Conservation (phyloP, 1,140 invertebrate genomes). For the Reticulitermes speratus region DNA sequence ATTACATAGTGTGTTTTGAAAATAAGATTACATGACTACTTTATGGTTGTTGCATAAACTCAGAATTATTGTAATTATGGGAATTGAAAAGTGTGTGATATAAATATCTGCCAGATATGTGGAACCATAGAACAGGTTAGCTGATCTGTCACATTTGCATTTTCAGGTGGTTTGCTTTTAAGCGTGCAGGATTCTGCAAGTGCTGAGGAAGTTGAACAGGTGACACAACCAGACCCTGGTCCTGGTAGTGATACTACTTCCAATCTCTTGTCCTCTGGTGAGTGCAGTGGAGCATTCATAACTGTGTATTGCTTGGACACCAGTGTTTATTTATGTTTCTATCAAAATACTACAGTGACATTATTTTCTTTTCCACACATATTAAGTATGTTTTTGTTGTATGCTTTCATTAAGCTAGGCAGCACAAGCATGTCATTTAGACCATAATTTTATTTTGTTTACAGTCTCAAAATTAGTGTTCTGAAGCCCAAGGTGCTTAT, state of each 20-base stretch:
- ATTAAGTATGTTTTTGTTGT: no score
- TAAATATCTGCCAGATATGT: no score
- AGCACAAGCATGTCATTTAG: no score
- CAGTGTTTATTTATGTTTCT: constrained; percentile 26
- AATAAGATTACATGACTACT: no score
- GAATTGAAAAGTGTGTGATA: no score
- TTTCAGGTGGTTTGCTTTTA: constrained; percentile 66
- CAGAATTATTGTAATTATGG: no score
- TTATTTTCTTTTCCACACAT: constrained; percentile 25
- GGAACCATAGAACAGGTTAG: no score
- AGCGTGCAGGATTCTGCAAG: constrained; percentile 80
- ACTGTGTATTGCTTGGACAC: background rate
- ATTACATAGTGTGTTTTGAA: no score
- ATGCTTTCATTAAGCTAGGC: no score
- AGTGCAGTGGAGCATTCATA: constrained; percentile 33
- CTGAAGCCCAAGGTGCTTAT: background rate
- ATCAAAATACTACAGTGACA: background rate
- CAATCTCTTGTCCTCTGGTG: constrained; percentile 73
- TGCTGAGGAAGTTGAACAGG: constrained; percentile 70
- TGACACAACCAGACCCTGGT: constrained; percentile 52
- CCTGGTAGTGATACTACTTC: constrained; percentile 57
- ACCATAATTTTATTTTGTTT: background rate
- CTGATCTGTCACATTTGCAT: background rate
- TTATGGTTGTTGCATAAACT: no score
- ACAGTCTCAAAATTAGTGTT: background rate